Base-by-base conservation (phyloP, 1,140 invertebrate genomes). In the Scaptomyza graminum region DNA sequence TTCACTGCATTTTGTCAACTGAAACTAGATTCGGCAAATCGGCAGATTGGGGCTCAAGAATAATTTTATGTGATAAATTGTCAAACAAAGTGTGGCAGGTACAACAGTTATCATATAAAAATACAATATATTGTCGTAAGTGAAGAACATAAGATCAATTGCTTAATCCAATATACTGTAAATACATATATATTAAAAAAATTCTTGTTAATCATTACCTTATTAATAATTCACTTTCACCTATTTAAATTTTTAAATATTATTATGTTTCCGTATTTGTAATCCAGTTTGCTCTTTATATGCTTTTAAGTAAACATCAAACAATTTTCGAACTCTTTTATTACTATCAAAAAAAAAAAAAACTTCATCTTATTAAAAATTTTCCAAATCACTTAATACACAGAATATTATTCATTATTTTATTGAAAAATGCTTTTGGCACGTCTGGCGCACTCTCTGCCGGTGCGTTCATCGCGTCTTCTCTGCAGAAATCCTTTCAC, bases 391-490 rank as follows among this genome's bases (percentile, higher is more conserved):
- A n/a, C n/a, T 5, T 41, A n/a, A 41, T 39, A 12, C 37, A 31
- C 28, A 5, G 6, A 39, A 39, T 41, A 41, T 41, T 39, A 39
- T n/a, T 41, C n/a, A 44, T 16, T 4, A 22, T 47, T 60, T 22
- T 31, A 7, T 28, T 41, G 8, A 34, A 43, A 63, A 60, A 85
- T 82, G 82, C 59, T 87, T 5, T 73, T 88, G 64, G 72, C 79
- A 25, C 78, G 82, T 9, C 51, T 87, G 22, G 18, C 39, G 16
- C 52, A 75, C 8, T 6, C 44, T 4, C 39, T 79, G 41, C 65
- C 75, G 5, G 62, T 61, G 2, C 67, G 72, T 22, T 44, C 83
- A 7, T 6, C 64, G 7, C 63, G 61, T 15, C 47, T 88, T 5
- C 28, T 88, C 25, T 22, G 15, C 8, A 41, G 43, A n/a, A 13